phyloP scores from a whole-genome alignment of 2,888 invertebrate species.

The Eupithecia abbreviata region DNA sequence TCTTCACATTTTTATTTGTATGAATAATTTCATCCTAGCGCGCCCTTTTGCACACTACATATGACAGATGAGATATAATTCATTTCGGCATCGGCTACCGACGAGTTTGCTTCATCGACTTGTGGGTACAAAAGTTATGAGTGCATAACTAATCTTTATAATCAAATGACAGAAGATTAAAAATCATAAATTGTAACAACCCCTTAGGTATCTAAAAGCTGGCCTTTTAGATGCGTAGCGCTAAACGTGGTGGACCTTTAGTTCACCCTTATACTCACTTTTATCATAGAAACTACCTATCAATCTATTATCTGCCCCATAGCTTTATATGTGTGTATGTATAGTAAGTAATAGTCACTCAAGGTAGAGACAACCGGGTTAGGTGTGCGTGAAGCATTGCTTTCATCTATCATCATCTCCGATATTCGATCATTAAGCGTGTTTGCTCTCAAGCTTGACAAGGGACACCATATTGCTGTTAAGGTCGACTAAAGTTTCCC shows the following conservation, averaged over 20 bases:
- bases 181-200: not conserved
- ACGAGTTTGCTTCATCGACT: too few species aligned
- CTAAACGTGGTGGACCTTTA: not conserved
- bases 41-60: too few species aligned
- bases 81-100: too few species aligned
- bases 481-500: constrained; percentile 63
- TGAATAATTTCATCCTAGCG: too few species aligned
- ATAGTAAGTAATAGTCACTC: constrained; percentile 32
- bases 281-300: not conserved
- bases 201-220: too few species aligned
- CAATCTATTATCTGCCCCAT: constrained; percentile 5
- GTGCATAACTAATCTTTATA: too few species aligned
- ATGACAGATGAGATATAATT: too few species aligned
- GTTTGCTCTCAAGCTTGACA: constrained; percentile 75
- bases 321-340: not conserved
- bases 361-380: constrained; percentile 56
- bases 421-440: constrained; percentile 79
- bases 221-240: not conserved
- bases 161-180: not conserved
- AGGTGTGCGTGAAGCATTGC: constrained; percentile 74
- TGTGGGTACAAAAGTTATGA: too few species aligned
- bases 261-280: not conserved
- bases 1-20: too few species aligned
- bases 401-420: constrained; percentile 80
- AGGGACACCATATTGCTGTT: constrained; percentile 80